phyloP scores from a whole-genome alignment of 2,888 invertebrate genomes.

The Papilio elwesi region DNA sequence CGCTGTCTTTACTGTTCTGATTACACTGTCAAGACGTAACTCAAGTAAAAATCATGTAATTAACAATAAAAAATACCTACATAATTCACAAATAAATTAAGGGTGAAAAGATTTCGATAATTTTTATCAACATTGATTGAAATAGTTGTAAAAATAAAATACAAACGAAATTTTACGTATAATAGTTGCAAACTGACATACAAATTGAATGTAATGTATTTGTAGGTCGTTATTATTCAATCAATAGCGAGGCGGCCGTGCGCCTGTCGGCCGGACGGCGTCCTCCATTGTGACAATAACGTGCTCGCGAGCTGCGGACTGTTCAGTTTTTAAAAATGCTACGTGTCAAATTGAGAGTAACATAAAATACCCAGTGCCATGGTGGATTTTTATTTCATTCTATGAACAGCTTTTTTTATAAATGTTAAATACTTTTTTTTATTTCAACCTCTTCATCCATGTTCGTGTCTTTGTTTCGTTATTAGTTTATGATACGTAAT shows the following conservation, averaged over 20 bases:
- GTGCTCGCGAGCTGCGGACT: constrained; percentile 11
- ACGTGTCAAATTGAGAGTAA: constrained; percentile 15
- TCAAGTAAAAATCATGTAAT: too few species aligned
- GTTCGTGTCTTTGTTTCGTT: too few species aligned
- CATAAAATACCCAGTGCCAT: constrained; percentile 15
- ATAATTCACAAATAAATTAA: too few species aligned
- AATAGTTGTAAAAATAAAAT: not conserved
- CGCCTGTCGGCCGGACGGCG: constrained; percentile 26
- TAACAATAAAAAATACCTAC: too few species aligned
- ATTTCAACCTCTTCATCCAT: too few species aligned
- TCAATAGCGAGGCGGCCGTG: constrained; percentile 28
- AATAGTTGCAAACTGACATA: constrained; percentile 21
- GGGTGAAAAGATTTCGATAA: too few species aligned
- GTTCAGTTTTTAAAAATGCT: constrained; percentile 22
- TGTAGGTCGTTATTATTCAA: constrained; percentile 31
- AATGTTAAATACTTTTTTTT: not conserved
- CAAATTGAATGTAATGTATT: constrained; percentile 25
- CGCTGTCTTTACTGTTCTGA: too few species aligned
- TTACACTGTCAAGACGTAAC: too few species aligned
- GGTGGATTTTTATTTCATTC: constrained; percentile 9
- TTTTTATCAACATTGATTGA: not conserved
- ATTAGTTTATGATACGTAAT: too few species aligned
- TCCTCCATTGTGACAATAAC: constrained; percentile 37
- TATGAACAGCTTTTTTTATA: not conserved
- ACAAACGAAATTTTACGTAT: not conserved